Evolutionary conservation across 2,888 invertebrate species (phyloP), one percentile per base, ranked within the genome.

Genomic region (Podotricha telesiphe): DNA sequence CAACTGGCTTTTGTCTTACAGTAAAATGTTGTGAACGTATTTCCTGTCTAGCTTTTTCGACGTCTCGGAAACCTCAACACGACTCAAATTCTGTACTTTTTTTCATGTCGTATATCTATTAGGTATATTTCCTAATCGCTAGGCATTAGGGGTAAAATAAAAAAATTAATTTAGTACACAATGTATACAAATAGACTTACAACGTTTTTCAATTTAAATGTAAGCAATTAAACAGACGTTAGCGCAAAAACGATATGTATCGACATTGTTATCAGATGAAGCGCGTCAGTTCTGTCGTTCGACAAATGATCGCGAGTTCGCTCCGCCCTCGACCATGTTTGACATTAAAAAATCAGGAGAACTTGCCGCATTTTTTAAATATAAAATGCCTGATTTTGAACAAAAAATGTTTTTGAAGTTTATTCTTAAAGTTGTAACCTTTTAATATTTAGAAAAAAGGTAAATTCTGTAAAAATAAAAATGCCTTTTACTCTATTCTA

Each of bases 1-100:
- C 62, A 48, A 48, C 62, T 15, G 48, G 19, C 62, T 62, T 48
- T 62, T 62, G 62, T 62, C 48, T 50, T 62, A 48, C 47, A 19
- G 34, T 48, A 48, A 62, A 62, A 48, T 37, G 62, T 62, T 37
- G 48, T 62, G 48, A 62, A 50, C 48, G 62, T 48, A 19, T 62
- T 62, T 62, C 62, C 47, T 59, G 59, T 59, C 59, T 22, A 22
- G 11, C 45, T 59, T 59, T 59, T 45, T 59, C 59, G 20, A 22
- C 10, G 22, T 45, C 45, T 45, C 59, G 45, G 11, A 45, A 45
- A 45, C 59, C 6, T 20, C n/a, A n/a, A 59, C 7, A 7, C n/a
- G 53, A 15, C 22, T 53, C 8, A 53, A 15, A 3, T 56, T 40
- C 7, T 15, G n/a, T 15, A 15, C 3, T n/a, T 42, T 45, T 45